These are phyloP conservation scores for Cettia cetti DNA, from an alignment of 2,113 vertebrate species.

Conservation along the genomic window DNA sequence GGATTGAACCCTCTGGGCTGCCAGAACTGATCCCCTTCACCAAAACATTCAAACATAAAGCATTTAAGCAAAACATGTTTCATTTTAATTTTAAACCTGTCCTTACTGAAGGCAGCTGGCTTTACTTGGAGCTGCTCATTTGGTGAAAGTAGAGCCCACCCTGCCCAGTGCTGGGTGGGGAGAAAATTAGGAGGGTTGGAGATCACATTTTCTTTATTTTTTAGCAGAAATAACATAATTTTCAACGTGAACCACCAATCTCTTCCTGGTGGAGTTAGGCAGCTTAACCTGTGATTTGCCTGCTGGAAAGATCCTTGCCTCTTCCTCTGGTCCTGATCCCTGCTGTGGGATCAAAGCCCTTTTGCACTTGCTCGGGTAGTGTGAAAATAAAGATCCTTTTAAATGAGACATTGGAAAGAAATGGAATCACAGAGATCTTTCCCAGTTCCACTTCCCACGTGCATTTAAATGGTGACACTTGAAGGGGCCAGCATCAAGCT, in stretches of 20 bases:
- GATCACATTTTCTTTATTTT: not conserved
- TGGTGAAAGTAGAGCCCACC: not conserved
- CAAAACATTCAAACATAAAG: not conserved
- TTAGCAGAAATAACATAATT: not conserved
- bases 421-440: not conserved
- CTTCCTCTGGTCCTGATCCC: not conserved
- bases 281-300: not conserved
- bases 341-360: not conserved
- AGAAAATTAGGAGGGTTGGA: not conserved
- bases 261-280: not conserved
- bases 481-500: not conserved
- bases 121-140: not conserved
- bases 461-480: not conserved
- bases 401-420: not conserved
- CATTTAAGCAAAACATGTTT: not conserved
- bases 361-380: not conserved
- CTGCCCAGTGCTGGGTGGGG: not conserved
- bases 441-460: fast-evolving
- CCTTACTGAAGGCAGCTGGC: not conserved
- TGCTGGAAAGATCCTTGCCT: not conserved
- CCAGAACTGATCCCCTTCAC: not conserved
- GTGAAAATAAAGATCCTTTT: not conserved
- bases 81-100: not conserved
- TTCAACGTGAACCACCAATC: not conserved
- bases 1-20: not conserved